Percentiles rank a stretch among this genome's conserved stretches.
Conservation (phyloP, 2,113 vertebrate species). For the Felis chaus region DNA sequence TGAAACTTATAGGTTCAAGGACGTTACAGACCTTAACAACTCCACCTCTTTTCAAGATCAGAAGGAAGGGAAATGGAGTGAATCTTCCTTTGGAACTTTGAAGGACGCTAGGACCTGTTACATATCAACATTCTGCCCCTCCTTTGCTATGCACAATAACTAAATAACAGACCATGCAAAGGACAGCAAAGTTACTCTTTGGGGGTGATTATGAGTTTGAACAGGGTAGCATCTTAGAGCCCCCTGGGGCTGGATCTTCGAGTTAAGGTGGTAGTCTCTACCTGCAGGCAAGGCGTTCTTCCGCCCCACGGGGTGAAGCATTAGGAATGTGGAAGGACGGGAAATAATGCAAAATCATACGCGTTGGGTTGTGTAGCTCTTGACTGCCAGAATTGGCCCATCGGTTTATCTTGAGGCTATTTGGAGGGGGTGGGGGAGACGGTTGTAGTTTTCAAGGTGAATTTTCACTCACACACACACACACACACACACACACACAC, state of each 20-base stretch:
- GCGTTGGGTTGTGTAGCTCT: neutral
- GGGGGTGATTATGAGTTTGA: neutral
- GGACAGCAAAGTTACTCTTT: neutral
- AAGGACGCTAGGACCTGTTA: neutral
- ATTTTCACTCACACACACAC: neutral
- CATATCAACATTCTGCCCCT: neutral
- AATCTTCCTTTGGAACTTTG: neutral
- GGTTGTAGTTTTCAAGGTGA: constrained; percentile 43
- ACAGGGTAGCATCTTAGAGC: neutral
- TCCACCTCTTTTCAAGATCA: constrained; percentile 10
- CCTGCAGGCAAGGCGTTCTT: constrained; percentile 44
- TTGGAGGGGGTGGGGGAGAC: neutral
- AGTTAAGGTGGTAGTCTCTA: neutral
- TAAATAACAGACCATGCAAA: neutral
- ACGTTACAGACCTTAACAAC: neutral
- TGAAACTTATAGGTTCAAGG: neutral
- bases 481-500: neutral
- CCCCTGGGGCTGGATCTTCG: neutral
- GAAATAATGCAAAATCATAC: constrained; percentile 54
- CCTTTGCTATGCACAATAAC: neutral
- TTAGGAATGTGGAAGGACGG: constrained; percentile 68
- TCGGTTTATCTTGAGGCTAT: constrained; percentile 30
- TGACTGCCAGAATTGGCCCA: neutral
- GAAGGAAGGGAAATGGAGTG: neutral
- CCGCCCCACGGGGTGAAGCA: constrained; percentile 34